Evolutionary conservation across 2,888 invertebrate genomes (phyloP), one percentile per base, ranked within the genome.

Genomic region (Escarpia spicata): DNA sequence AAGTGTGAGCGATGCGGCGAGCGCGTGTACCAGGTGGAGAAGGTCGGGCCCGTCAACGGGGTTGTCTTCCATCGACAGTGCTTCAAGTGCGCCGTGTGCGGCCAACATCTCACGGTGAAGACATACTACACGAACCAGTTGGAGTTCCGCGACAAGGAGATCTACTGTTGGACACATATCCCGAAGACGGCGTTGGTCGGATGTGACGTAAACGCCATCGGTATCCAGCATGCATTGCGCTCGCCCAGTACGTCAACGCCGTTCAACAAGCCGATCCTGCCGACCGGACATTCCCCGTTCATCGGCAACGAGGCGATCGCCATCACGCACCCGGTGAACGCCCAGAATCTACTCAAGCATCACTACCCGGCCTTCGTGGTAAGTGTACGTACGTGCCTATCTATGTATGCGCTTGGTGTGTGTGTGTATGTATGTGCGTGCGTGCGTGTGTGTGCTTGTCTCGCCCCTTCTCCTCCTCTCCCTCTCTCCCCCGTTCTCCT

Each of bases 41-140:
- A 99, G 94, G 94, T 96, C 52, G 96, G 99, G 37, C 99, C 99
- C 0, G 97, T 99, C 93, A 99, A 99, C 97, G 96, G 95, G 92
- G 99, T 99, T 97, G 98, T 99, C 96, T 99, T 98, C 97, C 99
- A 99, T 96, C 98, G 98, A 96, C 98, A 98, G n/a, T 99, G 99
- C 97, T 99, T 99, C 97, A 99, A 99, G 97, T 99, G 99, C 96
- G 98, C 98, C 92, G 98, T 98, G 92, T 99, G 99, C 97, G 98
- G 99, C 94, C 95, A 96, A 91, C 95, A 95, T 93, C 94, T 96
- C 45, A 96, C 95, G 3, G 94, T 96, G 93, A 96, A 95, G 93
- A 96, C 95, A 92, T 96, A 96, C 94, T 96, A 94, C 94, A 95
- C 96, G 31, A 96, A 96, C 93, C 96, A 95, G 92, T 92, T 94